Base-by-base conservation (phyloP, 1,140 invertebrate genomes). In the Drosophila lacteicornis region DNA sequence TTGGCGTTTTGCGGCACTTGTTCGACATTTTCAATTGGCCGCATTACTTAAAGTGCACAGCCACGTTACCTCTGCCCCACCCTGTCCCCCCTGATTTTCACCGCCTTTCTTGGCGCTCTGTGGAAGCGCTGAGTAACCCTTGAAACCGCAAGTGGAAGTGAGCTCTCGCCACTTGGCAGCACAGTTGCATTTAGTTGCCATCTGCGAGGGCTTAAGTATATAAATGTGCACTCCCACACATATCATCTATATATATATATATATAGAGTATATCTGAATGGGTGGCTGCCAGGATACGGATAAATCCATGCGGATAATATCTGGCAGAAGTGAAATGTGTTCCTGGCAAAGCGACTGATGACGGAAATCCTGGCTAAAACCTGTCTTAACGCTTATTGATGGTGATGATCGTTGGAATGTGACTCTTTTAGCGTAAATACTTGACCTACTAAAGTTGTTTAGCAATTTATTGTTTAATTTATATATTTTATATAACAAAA, bases 1-100 rank as follows among this genome's bases (percentile, higher is more conserved):
- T 47, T 46, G 51, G 63, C 60, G 70, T 49, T 66, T 51, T 70
- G 80, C 49, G 81, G 84, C 73, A 84, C 77, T 84, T 84, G 85
- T 88, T 87, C 84, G 77, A 84, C 77, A 80, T 88, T 88, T 87
- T 83, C 84, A 88, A 87, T 88, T 87, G 84, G 84, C 84, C 51
- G 67, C 83, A 87, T 82, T 87, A 83, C 84, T 83, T 88, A 79
- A 88, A 82, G 63, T 86, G 75, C 65, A 67, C 50, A 59, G 47
- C 60, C 43, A 58, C n/a, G 55, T 43, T 56, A 17, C 22, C 19
- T 7, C 1, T 7, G 9, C 4, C 38, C 5, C 36, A 3, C 19
- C 30, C 11, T 7, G 13, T 40, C 42, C 22, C 13, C 13, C 27
- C n/a, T 15, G 30, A 8, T 36, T 43, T 13, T 55, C 33, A 38